Evolutionary conservation across 2,797 vertebrate species (phyloP).

Genomic region (Tenualosa ilisha): DNA sequence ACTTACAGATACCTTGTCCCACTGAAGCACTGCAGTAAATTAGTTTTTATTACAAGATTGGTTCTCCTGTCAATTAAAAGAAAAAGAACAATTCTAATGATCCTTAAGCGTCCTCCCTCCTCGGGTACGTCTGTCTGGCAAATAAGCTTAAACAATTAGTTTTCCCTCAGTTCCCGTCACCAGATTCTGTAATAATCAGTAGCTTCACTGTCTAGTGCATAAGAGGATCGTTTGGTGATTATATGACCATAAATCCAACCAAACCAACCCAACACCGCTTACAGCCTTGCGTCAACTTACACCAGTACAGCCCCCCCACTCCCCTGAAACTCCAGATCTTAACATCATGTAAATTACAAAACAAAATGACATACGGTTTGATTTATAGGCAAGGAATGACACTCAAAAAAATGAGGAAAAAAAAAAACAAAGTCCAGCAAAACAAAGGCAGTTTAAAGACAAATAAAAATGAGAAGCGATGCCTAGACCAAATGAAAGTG

Average conservation of each 20-base stretch:
- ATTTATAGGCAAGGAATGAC: conserved; percentile 72
- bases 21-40: conserved; percentile 77
- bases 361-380: conserved; percentile 69
- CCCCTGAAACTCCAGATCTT: conserved; percentile 71
- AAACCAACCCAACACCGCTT: conserved; percentile 57
- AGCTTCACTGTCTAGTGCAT: conserved; percentile 79
- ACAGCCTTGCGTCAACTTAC: conserved; percentile 57
- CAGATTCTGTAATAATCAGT: conserved; percentile 77
- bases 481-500: conserved; percentile 82
- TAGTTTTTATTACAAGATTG: conserved; percentile 73
- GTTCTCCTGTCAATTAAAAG: conserved; percentile 38
- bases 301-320: conserved; percentile 47
- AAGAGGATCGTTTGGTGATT: conserved; percentile 73
- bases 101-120: conserved; percentile 42
- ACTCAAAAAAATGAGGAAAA: conserved; percentile 76
- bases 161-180: conserved; percentile 61
- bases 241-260: conserved; percentile 58
- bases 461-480: conserved; percentile 56
- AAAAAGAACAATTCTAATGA: conserved; percentile 75
- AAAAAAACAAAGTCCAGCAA: conserved; percentile 51
- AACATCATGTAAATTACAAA: conserved; percentile 71
- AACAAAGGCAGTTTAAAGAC: conserved; percentile 71
- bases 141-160: conserved; percentile 60
- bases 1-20: conserved; percentile 83
- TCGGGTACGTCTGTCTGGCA: conserved; percentile 62